phyloP scores from a whole-genome alignment of 2,113 vertebrate species.

The Fregata magnificens region DNA sequence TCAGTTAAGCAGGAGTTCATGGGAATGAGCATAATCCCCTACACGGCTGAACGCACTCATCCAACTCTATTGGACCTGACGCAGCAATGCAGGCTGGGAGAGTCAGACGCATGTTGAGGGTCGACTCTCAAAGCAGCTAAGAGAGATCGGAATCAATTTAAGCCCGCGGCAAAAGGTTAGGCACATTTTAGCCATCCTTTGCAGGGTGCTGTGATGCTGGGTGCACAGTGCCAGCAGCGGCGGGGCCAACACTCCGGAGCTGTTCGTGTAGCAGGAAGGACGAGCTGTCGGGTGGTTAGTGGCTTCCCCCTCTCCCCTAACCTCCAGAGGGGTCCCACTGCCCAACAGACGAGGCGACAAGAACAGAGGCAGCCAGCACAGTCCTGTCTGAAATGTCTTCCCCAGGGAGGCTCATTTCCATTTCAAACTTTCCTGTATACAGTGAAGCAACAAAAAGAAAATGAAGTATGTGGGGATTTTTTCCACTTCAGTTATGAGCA shows the following conservation, averaged over 20 bases:
- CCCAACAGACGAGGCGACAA: neutral
- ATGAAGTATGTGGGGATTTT: neutral
- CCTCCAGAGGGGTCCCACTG: neutral
- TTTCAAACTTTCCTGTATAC: neutral
- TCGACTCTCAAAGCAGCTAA: neutral
- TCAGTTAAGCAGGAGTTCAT: neutral
- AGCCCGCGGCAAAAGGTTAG: neutral
- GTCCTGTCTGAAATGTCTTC: neutral
- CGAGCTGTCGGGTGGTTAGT: rapidly evolving
- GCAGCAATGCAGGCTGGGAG: neutral
- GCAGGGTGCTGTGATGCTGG: neutral
- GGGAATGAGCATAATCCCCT: neutral
- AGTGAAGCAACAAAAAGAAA: neutral
- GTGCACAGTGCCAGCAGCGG: neutral
- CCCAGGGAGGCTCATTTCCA: neutral
- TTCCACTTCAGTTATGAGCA: neutral
- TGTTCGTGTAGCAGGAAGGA: rapidly evolving
- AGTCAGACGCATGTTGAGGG: neutral
- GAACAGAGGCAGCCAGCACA: neutral
- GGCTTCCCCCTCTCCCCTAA: neutral
- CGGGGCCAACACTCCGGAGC: neutral
- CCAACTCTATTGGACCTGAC: neutral
- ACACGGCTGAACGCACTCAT: neutral
- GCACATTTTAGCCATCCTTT: neutral
- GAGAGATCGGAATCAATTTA: neutral